Base-by-base conservation (phyloP, 2,113 vertebrate species). In the Microcebus tavaratra region DNA sequence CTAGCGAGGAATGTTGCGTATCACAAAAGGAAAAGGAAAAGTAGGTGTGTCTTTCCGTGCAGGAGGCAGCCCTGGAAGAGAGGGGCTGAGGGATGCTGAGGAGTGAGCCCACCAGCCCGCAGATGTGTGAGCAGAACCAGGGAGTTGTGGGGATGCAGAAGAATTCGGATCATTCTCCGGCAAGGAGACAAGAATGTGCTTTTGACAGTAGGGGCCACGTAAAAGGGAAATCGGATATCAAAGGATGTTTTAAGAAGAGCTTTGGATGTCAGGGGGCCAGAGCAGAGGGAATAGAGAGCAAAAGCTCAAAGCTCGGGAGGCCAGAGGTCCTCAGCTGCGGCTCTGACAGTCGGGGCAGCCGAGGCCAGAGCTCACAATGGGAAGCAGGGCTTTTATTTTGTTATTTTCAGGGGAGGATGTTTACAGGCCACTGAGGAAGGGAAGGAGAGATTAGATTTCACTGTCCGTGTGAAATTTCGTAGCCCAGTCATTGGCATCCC, bases 171-270 rank as follows among this genome's bases (percentile, higher is more conserved):
- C 42, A 15, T 70, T 34, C 82, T 80, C 65, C 45, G 59, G 72
- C 85, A n/a, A 80, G 82, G 34, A 68, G 53, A 88, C 63, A 92
- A 89, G 96, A 79, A 50, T 45, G 21, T 96, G 75, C 82, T 88
- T 92, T 95, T 88, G 75, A 83, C 92, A 79, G 79, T 94, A 83
- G 94, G 92, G 87, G 2, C 53, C 65, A 45, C 88, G 92, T 83
- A 50, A 93, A 97, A 88, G 73, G 79, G 88, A 96, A 93, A 84
- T 12, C 13, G 73, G 94, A 89, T 96, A 80, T 88, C 92, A 90
- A 94, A 86, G 91, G 57, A 48, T 88, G 93, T 94, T 92, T 92
- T 88, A 76, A 87, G 85, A 81, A 88, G 93, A 86, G 90, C 87
- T 84, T 68, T 79, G 94, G 76, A 42, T 42, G 45, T 75, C 18